Base-by-base conservation (phyloP, 2,888 invertebrate species). In the Marronus borbonicus region DNA sequence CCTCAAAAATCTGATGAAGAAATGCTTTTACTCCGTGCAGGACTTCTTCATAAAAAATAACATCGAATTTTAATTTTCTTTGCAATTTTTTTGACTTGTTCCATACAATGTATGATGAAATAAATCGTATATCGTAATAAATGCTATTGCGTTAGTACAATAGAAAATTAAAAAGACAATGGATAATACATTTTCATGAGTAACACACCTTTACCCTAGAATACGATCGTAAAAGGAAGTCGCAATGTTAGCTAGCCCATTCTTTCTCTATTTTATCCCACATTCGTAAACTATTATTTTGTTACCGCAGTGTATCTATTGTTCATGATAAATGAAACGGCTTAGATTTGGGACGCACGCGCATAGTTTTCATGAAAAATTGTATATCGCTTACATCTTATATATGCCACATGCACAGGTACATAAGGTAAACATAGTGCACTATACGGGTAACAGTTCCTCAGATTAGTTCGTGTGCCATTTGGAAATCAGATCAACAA, bases 401-500 rank as follows among this genome's bases (percentile, higher is more conserved):
- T 24, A 20, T 68, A 49, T 49, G 68, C 44, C 20, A 68, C 8
- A 50, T 49, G 31, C 31, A 4, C 31, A 31, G 31, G 31, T 31
- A 31, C 31, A 31, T 31, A 31, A 5, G 3, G 5, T 31, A 31
- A 4, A 68, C 39, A 24, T 55, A 20, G n/a, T 55, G 64, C 31
- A 36, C 36, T 17, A 36, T 64, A 39, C 20, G 10, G 49, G 28
- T 50, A 68, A 68, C 68, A 24, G 49, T 49, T 68, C 8, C 14
- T n/a, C 66, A 3, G 66, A 44, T 65, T 17, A 24, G 44, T 17
- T 20, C 20, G 50, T n/a, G 4, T 20, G 55, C 20, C 10, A 52
- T 68, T 68, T 68, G 68, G 50, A 68, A 68, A 68, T 68, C 49
- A 49, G 68, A 49, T 50, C 49, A 68, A 68, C 24, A 68, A 24